Evolutionary conservation across 2,113 vertebrate species (phyloP).

Genomic region (Chaetorhynchus papuensis): DNA sequence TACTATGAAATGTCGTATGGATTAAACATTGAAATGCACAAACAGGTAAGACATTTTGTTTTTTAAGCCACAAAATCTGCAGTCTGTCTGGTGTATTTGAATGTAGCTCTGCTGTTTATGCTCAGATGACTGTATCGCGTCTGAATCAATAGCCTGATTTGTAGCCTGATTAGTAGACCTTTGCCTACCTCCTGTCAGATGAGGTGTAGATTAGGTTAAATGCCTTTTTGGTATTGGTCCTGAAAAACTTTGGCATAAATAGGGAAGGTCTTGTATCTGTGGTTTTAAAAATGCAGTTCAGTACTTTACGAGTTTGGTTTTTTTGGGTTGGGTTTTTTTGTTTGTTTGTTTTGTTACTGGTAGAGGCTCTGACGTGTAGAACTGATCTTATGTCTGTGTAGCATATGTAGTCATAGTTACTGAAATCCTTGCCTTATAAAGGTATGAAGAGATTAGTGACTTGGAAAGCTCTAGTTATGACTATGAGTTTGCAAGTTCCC

Average conservation of each 20-base stretch:
- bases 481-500: constrained; percentile 78
- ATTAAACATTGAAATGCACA: constrained; percentile 89
- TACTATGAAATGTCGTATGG: constrained; percentile 89
- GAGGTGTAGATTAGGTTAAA: background rate
- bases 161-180: background rate
- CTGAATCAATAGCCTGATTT: background rate
- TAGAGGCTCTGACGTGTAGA: background rate
- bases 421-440: constrained; percentile 59
- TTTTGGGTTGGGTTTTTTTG: background rate
- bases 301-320: background rate
- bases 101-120: background rate
- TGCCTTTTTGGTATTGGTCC: background rate
- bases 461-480: constrained; percentile 73
- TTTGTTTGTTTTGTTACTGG: background rate
- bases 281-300: background rate
- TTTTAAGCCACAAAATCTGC: background rate
- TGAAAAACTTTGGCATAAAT: background rate
- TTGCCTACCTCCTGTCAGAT: background rate
- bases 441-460: constrained; percentile 73
- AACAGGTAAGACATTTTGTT: constrained; percentile 78
- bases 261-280: background rate
- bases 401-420: constrained; percentile 42
- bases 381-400: background rate
- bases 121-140: background rate
- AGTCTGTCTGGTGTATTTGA: background rate